These are phyloP conservation scores for Drosophila murphyi DNA, from an alignment of 1,140 invertebrate genomes.

Conservation along the genomic window DNA sequence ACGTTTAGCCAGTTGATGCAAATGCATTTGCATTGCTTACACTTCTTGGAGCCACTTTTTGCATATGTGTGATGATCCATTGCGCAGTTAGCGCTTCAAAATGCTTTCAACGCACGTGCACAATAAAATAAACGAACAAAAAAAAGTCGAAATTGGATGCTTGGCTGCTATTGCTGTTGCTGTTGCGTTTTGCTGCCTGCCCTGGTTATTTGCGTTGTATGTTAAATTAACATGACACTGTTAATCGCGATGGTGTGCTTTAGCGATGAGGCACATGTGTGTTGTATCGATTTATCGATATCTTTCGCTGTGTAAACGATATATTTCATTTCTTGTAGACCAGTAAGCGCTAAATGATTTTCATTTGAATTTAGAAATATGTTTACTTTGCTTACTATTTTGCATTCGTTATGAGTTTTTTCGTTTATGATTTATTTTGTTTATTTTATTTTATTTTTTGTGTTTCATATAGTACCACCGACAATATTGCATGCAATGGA, in stretches of 20 bases:
- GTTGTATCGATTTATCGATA: conserved; percentile 17
- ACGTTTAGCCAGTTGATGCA: not conserved
- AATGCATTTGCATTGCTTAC: conserved; percentile 48
- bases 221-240: conserved; percentile 27
- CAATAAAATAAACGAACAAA: conserved; percentile 36
- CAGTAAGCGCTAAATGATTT: conserved; percentile 1
- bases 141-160: conserved; percentile 34
- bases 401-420: conserved; percentile 21
- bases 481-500: conserved; percentile 84
- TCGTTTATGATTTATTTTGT: conserved; percentile 27
- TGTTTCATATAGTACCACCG: conserved; percentile 76
- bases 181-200: conserved; percentile 22
- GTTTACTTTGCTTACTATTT: conserved; percentile 1
- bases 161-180: conserved; percentile 17
- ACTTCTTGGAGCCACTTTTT: conserved; percentile 71
- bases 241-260: conserved; percentile 11
- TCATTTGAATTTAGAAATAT: conserved; percentile 5
- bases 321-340: not conserved
- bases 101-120: conserved; percentile 42
- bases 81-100: conserved; percentile 29
- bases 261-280: not conserved
- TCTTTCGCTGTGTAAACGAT: not conserved
- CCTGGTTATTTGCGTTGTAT: conserved; percentile 30
- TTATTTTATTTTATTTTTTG: conserved; percentile 26
- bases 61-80: conserved; percentile 82